Conservation (phyloP, 2,797 vertebrate species). For the Anableps anableps region DNA sequence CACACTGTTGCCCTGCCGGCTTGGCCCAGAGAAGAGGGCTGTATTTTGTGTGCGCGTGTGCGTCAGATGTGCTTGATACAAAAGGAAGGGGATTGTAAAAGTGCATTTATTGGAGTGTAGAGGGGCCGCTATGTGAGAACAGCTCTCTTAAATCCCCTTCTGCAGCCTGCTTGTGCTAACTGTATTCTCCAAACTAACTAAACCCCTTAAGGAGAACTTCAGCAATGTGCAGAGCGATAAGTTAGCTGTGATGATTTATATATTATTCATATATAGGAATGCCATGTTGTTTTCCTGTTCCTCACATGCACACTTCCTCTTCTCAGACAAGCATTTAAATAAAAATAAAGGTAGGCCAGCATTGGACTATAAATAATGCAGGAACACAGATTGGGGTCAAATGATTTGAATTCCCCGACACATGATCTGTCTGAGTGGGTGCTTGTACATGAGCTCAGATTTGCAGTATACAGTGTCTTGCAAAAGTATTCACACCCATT, state of each 20-base stretch:
- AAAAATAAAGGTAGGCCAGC: slow-evolving; percentile 60
- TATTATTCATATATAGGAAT: slow-evolving; percentile 8
- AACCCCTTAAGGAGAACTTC: slow-evolving; percentile 32
- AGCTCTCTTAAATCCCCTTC: slow-evolving; percentile 32
- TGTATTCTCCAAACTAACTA: slow-evolving; percentile 33
- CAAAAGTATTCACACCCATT: background rate
- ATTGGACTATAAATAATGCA: slow-evolving; percentile 74
- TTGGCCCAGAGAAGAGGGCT: slow-evolving; percentile 40
- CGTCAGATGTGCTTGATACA: slow-evolving; percentile 35
- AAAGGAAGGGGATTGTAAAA: slow-evolving; percentile 46
- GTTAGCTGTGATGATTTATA: slow-evolving; percentile 55
- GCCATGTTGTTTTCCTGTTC: slow-evolving; percentile 4
- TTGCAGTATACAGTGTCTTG: background rate
- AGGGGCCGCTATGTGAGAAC: slow-evolving; percentile 28
- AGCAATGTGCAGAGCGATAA: slow-evolving; percentile 51
- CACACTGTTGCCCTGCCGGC: slow-evolving; percentile 65
- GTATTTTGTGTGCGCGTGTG: slow-evolving; percentile 15
- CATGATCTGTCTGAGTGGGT: slow-evolving; percentile 35
- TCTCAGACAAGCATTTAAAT: slow-evolving; percentile 54
- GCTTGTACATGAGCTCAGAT: background rate
- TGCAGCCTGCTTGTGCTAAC: slow-evolving; percentile 21
- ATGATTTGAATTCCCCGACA: slow-evolving; percentile 67
- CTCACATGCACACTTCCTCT: slow-evolving; percentile 19
- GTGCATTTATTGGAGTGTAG: slow-evolving; percentile 52
- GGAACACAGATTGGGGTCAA: slow-evolving; percentile 71